phyloP scores from a whole-genome alignment of 2,113 vertebrate genomes.

The Hucho hucho region DNA sequence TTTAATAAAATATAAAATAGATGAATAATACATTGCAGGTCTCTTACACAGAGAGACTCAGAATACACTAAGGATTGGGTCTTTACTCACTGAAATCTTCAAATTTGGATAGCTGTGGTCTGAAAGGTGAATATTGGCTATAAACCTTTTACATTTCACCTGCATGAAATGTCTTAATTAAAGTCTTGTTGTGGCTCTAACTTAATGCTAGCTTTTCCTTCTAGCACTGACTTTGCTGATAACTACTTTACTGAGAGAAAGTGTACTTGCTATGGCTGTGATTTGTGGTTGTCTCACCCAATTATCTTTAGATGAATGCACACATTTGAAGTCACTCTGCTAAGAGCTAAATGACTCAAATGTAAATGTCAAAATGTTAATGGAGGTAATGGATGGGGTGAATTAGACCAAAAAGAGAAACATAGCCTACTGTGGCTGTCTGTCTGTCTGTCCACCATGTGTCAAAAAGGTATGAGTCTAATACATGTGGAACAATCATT shows the following conservation, averaged over 20 bases:
- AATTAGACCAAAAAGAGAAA: too few relatives aligned
- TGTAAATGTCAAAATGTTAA: neutral
- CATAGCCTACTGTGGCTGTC: too few relatives aligned
- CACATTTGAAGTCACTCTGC: too few relatives aligned
- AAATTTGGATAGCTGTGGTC: neutral
- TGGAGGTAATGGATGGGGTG: neutral
- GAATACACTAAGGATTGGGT: neutral
- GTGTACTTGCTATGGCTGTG: too few relatives aligned
- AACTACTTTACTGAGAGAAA: too few relatives aligned
- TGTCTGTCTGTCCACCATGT: too few relatives aligned
- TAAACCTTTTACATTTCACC: neutral
- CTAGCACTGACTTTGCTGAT: neutral
- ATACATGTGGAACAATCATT: too few relatives aligned
- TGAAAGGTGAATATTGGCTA: neutral
- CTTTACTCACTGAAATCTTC: conserved; percentile 34
- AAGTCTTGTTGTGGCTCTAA: neutral
- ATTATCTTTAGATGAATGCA: too few relatives aligned
- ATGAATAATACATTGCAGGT: conserved; percentile 56
- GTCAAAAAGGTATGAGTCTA: too few relatives aligned
- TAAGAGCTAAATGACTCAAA: neutral
- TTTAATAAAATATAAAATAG: conserved; percentile 66
- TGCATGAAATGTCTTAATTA: neutral
- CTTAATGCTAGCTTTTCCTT: neutral
- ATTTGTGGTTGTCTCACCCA: too few relatives aligned
- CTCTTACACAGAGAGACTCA: conserved; percentile 4